Percentiles rank a stretch among this genome's conserved stretches.
phyloP scores from a whole-genome alignment of 2,113 vertebrate genomes.

The Rutilus rutilus region DNA sequence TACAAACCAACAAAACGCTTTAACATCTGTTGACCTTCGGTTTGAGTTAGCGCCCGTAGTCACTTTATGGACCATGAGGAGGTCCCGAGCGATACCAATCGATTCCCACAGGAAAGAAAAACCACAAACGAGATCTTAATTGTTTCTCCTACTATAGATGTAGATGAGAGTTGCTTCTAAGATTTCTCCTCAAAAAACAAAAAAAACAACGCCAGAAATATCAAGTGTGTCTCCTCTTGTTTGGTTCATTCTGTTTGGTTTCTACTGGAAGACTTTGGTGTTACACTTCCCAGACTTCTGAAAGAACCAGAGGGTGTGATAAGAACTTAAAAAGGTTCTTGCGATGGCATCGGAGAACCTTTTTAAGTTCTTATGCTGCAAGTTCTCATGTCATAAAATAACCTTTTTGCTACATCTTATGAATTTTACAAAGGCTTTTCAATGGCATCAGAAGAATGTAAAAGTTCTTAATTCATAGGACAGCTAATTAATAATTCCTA shows the following conservation, averaged over 20 bases:
- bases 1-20: slow-evolving; percentile 65
- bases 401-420: neutral
- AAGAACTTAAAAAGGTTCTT: too few relatives aligned
- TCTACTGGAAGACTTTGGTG: neutral
- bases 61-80: neutral
- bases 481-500: too few relatives aligned
- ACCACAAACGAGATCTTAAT: neutral
- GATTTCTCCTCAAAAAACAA: neutral
- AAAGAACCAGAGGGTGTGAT: too few relatives aligned
- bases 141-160: neutral
- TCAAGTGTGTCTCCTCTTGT: neutral
- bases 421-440: too few relatives aligned
- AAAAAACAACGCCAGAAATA: neutral
- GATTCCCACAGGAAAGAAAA: neutral
- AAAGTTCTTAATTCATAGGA: too few relatives aligned
- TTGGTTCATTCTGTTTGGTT: neutral
- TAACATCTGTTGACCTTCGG: neutral
- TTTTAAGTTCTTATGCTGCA: too few relatives aligned
- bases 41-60: neutral
- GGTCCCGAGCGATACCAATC: neutral
- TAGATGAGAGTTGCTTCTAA: neutral
- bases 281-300: too few relatives aligned
- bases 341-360: too few relatives aligned
- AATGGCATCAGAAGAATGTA: too few relatives aligned
- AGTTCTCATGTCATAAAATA: too few relatives aligned